phyloP scores from a whole-genome alignment of 2,888 invertebrate genomes.

The Chesias legatella region DNA sequence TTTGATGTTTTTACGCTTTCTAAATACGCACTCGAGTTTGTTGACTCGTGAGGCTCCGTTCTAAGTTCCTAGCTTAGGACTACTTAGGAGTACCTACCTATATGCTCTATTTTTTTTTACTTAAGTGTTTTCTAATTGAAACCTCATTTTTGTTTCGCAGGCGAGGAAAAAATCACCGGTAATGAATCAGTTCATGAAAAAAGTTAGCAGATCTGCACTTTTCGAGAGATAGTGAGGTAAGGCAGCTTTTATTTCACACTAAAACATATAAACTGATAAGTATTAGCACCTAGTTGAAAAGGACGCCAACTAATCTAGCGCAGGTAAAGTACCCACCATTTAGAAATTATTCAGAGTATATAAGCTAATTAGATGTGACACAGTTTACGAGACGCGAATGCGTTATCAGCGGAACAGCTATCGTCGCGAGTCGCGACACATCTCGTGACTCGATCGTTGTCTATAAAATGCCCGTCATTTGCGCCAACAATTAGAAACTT shows the following conservation, averaged over 20 bases:
- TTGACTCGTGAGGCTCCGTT: conserved; percentile 15
- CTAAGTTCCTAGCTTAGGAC: conserved; percentile 1
- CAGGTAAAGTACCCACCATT: no score
- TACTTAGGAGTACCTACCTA: no score
- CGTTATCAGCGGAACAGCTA: conserved; percentile 12
- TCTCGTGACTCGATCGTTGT: conserved; percentile 32
- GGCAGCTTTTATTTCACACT: no score
- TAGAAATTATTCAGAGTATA: no score
- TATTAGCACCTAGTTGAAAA: no score
- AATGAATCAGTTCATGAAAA: background rate
- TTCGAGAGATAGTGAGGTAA: background rate
- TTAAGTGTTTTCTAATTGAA: no score
- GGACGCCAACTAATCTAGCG: no score
- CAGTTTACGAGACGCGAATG: conserved; percentile 7
- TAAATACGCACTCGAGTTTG: conserved; percentile 51
- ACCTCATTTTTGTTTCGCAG: no score
- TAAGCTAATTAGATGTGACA: conserved; percentile 6
- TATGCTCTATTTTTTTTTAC: no score
- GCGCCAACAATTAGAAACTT: conserved; percentile 22
- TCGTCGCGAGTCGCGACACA: conserved; percentile 15
- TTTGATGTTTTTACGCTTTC: conserved; percentile 74
- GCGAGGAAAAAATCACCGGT: background rate
- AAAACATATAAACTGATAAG: no score
- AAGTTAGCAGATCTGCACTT: background rate
- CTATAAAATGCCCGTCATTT: conserved; percentile 25